Evolutionary conservation across 2,113 vertebrate species (phyloP), one percentile per base, ranked within the genome.

Genomic region (Parus major): DNA sequence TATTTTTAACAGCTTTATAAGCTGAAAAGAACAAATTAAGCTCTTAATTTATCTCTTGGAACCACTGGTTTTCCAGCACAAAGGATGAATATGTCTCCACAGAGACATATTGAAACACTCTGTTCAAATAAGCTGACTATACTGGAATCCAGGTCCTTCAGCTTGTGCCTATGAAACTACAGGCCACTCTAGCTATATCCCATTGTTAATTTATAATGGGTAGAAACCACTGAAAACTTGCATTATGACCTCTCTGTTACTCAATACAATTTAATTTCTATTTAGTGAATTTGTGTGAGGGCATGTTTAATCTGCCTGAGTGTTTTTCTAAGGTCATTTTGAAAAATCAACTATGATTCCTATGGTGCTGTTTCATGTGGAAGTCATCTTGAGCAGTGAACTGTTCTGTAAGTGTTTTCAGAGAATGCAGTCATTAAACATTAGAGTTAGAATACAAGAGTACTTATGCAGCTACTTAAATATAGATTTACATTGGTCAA

Each of bases 191-290:
- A 78, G 10, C 10, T 82, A 9, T 33, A 35, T 0, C 5, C 46
- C 33, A 69, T 14, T 1, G 7, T 2, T 1, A 15, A 11, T 57
- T 52, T 52, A 6, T 18, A n/a, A 29, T 31, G 33, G 3, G 7
- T 52, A 41, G 29, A 87, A 59, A 35, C 3, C 9, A 35, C 25
- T 60, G 27, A 52, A 85, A 80, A 82, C 36, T 27, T 75, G 6
- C 7, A 36, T 61, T 86, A n/a, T 60, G n/a, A 73, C 21, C 25
- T 57, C 20, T 24, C 18, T 77, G 7, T 9, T 81, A 15, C 28
- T 28, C 4, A 55, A 23, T 42, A 35, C 1, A 50, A 12, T 61
- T 81, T 81, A 25, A 44, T 70, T 86, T 88, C n/a, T 91, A 2
- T n/a, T 25, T 21, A 36, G 5, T 65, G 14, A 69, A 73, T 86